Percentiles rank a stretch among this genome's conserved stretches.
Evolutionary conservation across 2,113 vertebrate genomes (phyloP).

Genomic region (Mungos mungo): DNA sequence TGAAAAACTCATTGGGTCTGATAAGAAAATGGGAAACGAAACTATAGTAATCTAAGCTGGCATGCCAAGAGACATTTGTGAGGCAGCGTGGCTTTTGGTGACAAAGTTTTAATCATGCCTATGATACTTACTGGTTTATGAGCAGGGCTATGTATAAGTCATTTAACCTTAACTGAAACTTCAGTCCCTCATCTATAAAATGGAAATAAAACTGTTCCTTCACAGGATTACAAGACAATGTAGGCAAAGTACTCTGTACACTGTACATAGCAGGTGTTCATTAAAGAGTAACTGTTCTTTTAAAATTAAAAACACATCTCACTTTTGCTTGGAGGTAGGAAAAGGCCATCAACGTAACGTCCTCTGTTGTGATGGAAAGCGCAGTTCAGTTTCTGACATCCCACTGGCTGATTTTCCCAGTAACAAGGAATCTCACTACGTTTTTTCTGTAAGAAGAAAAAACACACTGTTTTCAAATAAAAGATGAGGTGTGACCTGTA

Average conservation of each 20-base stretch:
- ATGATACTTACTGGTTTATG: background rate
- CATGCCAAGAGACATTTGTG: background rate
- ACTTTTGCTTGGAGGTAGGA: conserved; percentile 93
- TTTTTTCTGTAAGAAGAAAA: conserved; percentile 89
- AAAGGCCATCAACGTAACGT: conserved; percentile 90
- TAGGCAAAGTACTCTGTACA: background rate
- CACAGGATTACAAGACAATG: background rate
- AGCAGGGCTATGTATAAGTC: background rate
- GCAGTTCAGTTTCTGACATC: conserved; percentile 96
- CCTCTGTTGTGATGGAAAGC: conserved; percentile 94
- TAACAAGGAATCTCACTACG: conserved; percentile 95
- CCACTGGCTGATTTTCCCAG: conserved; percentile 95
- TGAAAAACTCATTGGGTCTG: background rate
- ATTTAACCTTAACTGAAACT: background rate
- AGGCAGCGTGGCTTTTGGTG: background rate
- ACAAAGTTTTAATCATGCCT: background rate
- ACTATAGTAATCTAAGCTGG: background rate
- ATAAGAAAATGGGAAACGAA: background rate
- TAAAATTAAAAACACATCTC: conserved; percentile 64
- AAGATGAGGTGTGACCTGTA: background rate
- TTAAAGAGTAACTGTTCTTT: conserved; percentile 19
- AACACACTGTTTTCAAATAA: background rate
- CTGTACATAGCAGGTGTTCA: background rate
- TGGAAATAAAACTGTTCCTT: background rate
- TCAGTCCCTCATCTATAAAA: background rate